Evolutionary conservation across 2,113 vertebrate species (phyloP).

Genomic region (Stercorarius parasiticus): DNA sequence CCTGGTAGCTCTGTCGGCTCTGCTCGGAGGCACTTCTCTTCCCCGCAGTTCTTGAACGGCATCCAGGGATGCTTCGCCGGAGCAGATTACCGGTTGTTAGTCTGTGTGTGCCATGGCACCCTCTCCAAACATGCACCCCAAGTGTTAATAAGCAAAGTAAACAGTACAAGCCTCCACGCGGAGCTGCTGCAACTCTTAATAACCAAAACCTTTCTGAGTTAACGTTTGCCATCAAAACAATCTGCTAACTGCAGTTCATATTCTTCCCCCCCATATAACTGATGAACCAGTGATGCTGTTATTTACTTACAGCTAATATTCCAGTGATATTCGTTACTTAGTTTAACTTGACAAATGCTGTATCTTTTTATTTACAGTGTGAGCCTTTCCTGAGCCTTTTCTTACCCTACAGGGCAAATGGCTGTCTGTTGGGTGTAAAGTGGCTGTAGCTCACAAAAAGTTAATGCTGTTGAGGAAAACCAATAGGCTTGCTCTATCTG

Average conservation of each 20-base stretch:
- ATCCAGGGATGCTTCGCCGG: background rate
- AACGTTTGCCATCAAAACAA: background rate
- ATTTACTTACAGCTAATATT: background rate
- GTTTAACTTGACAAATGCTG: background rate
- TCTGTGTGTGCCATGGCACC: background rate
- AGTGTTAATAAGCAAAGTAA: background rate
- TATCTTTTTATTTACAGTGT: background rate
- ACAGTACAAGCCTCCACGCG: background rate
- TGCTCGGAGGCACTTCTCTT: rapidly evolving
- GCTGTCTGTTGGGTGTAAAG: background rate
- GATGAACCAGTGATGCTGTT: background rate
- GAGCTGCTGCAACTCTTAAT: background rate
- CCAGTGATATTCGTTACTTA: background rate
- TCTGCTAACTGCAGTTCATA: background rate
- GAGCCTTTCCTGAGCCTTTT: too few relatives aligned
- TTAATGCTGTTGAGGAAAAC: background rate
- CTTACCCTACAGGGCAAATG: background rate
- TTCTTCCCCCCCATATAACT: background rate
- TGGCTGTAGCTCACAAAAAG: background rate
- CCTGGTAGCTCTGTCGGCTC: background rate
- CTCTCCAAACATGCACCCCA: background rate
- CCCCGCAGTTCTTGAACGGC: background rate
- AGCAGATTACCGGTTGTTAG: background rate
- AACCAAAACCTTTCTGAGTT: background rate
- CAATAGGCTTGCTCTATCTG: background rate